A percentile compares a stretch with the other conserved stretches of the same genome.
Evolutionary conservation across 2,888 invertebrate genomes (phyloP).

Genomic region (Hirtodrosophila duncani): DNA sequence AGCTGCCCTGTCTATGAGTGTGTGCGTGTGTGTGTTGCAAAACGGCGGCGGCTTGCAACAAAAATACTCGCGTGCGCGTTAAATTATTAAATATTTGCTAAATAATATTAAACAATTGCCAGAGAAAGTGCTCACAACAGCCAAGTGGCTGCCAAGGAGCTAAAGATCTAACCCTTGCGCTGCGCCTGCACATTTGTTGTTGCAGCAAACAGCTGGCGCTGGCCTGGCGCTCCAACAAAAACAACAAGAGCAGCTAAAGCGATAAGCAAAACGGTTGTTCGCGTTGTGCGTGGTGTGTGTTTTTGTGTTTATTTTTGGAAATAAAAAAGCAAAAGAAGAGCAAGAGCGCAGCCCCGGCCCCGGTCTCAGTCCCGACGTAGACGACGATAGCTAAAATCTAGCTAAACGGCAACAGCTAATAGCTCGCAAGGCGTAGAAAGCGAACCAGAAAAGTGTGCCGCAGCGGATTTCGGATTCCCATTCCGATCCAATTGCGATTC

Average conservation of each 20-base stretch:
- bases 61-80: conserved; percentile 33
- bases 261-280: conserved; percentile 15
- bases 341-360: conserved; percentile 15
- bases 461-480: conserved; percentile 11
- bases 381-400: too few relatives aligned
- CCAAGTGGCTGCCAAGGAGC: too few relatives aligned
- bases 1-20: conserved; percentile 51
- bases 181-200: too few relatives aligned
- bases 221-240: background rate
- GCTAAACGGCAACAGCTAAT: too few relatives aligned
- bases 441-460: conserved; percentile 16
- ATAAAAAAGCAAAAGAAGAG: conserved; percentile 58
- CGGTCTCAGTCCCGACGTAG: too few relatives aligned
- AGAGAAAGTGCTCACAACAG: too few relatives aligned
- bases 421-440: conserved; percentile 11
- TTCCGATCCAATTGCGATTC: too few relatives aligned
- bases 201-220: conserved; percentile 5
- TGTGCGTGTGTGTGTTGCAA: conserved; percentile 39
- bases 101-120: background rate
- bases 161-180: too few relatives aligned
- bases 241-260: conserved; percentile 4
- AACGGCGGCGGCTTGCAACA: conserved; percentile 31
- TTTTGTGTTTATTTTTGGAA: conserved; percentile 71
- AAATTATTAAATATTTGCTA: background rate
- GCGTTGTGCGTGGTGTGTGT: conserved; percentile 46